Base-by-base conservation (phyloP, 1,140 invertebrate species). In the Phthorimaea operculella region DNA sequence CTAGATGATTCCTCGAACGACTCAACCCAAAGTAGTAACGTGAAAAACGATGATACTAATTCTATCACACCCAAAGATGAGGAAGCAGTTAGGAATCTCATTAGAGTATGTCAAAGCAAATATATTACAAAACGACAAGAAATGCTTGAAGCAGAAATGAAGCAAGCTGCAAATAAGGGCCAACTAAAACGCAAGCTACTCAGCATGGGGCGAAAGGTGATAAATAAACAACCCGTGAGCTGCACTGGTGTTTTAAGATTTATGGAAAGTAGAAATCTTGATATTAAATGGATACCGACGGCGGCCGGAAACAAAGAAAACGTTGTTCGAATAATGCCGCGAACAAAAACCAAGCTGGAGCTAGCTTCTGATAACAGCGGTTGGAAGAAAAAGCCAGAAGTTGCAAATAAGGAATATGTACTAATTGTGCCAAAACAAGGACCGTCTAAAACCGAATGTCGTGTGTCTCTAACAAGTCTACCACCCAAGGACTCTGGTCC, bases 201-300 rank as follows among this genome's bases (percentile, higher is more conserved):
- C 62, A 81, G 75, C 61, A 68, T 84, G 47, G 81, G 81, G 53
- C 65, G 63, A 52, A 79, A 81, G 70, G 63, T 73, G 42, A 63
- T 81, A 15, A 68, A 64, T 59, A 70, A 63, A 54, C 62, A 68
- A 33, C 62, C 64, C n/a, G 58, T 78, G 28, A 76, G 68, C 55
- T 76, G 70, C 57, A 77, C 59, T 36, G 75, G 76, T 10, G 53
- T 84, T 12, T 62, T 84, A 42, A 63, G 74, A 60, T 82, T 68
- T 59, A 55, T 82, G 53, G 77, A 82, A 62, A 57, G 76, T 50
- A 74, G 74, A 67, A 66, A 73, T 67, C 68, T 84, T 21, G 67
- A 69, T 18, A 68, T 84, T 51, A 47, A 58, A 28, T 82, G 74
- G 75, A 59, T 60, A 33, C 61, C 64, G 21, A 74, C 56, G 59